Conservation (phyloP, 92 coral and sea anemone genomes). For the Epizoanthus stellaris region DNA sequence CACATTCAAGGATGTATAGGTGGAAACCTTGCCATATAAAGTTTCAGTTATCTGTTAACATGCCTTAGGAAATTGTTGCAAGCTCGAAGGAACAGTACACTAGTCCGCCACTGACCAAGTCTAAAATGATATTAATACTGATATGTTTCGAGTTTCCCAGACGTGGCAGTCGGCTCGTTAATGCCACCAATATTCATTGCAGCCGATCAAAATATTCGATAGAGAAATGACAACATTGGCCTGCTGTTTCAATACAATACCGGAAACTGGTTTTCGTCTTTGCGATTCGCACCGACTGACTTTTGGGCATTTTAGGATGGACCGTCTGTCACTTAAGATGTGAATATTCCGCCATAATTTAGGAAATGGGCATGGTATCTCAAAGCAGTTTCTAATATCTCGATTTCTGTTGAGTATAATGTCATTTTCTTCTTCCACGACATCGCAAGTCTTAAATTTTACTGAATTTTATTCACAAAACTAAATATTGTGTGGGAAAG, state of each 20-base stretch:
- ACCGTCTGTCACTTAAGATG: not conserved
- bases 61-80: not conserved
- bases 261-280: conserved; percentile 7
- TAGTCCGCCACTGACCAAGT: too few species aligned
- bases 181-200: conserved; percentile 8
- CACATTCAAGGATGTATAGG: not conserved
- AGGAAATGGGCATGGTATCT: too few species aligned
- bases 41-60: not conserved
- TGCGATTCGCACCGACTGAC: not conserved
- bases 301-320: not conserved
- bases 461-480: too few species aligned
- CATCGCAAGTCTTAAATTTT: too few species aligned
- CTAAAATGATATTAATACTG: not conserved
- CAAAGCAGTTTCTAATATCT: too few species aligned
- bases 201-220: conserved; percentile 7
- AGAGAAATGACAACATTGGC: conserved; percentile 9
- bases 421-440: too few species aligned
- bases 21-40: not conserved
- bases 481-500: too few species aligned
- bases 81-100: not conserved
- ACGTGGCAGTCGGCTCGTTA: not conserved
- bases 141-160: not conserved
- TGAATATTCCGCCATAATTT: not conserved
- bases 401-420: too few species aligned
- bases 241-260: conserved; percentile 37